Base-by-base conservation (phyloP, 2,797 vertebrate genomes). In the Ceyx erithaca region DNA sequence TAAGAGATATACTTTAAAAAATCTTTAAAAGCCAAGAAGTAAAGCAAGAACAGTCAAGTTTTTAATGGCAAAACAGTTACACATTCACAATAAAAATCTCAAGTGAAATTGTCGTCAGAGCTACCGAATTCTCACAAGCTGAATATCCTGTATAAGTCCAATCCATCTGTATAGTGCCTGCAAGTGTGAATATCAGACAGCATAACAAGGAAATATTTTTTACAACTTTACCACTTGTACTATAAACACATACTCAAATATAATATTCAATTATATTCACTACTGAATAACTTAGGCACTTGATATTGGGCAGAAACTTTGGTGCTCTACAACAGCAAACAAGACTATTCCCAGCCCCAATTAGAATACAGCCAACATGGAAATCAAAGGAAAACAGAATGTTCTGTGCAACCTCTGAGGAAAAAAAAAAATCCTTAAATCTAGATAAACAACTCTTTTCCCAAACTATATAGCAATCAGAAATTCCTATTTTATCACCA, bases 381-480 rank as follows among this genome's bases (percentile, higher is more conserved):
- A 92, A 91, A 90, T 51, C 52, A 51, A 86, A 80, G 33, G 46
- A 86, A 95, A 94, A 85, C 26, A 77, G 12, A 75, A 71, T 35
- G 46, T 43, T 90, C 92, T 4, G 1, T 49, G 49, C 14, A 81
- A 68, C 12, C 37, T 68, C 12, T 2, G n/a, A 31, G 45, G n/a
- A 26, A 72, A 86, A 69, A 58, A 58, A 64, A 68, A 71, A 58
- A 9, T 37, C 28, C 85, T 70, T 68, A 77, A 67, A 91, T 55
- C 23, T 82, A 82, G 40, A 86, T 35, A 89, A 90, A 76, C 41
- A 85, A 64, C 22, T 40, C 16, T 58, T 71, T 72, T 84, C 62
- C 43, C 63, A 85, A 82, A 57, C 55, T 71, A 54, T 46, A 64
- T 2, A 43, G 43, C n/a, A 73, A 78, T 51, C 23, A 45, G 58